These are phyloP conservation scores for Malaclemys terrapin DNA, from an alignment of 2,113 vertebrate species.

Conservation along the genomic window DNA sequence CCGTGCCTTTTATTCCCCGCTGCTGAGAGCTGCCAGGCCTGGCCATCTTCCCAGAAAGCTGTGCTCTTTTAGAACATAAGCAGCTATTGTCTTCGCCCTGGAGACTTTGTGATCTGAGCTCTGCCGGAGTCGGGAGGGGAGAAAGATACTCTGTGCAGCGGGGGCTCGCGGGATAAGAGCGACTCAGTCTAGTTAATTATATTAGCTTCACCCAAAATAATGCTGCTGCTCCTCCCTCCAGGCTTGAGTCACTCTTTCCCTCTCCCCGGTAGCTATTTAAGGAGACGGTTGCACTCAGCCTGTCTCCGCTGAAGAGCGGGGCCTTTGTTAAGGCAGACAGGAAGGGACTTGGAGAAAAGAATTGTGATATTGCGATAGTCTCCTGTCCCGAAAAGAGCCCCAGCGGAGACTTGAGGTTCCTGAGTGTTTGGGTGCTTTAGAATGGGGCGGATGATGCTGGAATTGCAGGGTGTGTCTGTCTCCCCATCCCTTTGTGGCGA, in stretches of 20 bases:
- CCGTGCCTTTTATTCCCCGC: slow-evolving; percentile 59
- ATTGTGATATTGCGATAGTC: background rate
- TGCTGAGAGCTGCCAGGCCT: slow-evolving; percentile 69
- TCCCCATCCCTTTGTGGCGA: fast-evolving
- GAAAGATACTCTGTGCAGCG: background rate
- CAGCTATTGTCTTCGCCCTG: slow-evolving; percentile 70
- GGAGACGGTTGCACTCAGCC: background rate
- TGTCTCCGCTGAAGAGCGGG: background rate
- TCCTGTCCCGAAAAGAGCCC: fast-evolving
- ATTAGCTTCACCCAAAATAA: background rate
- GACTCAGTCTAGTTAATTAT: background rate
- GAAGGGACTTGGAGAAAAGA: background rate
- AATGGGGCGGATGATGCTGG: fast-evolving
- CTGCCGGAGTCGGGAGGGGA: background rate
- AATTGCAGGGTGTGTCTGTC: background rate
- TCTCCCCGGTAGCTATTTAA: background rate
- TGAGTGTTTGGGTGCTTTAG: fast-evolving
- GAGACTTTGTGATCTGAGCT: slow-evolving; percentile 49
- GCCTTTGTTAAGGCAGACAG: background rate
- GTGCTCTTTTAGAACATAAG: slow-evolving; percentile 57
- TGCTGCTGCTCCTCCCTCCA: background rate
- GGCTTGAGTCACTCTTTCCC: background rate
- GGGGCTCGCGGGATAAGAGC: background rate
- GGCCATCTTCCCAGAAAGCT: slow-evolving; percentile 68
- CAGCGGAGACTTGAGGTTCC: background rate